A percentile compares a stretch with the other conserved stretches of the same genome.
These are phyloP conservation scores for Zygogramma bicolorata DNA, from an alignment of 2,888 invertebrate species.

Conservation along the genomic window DNA sequence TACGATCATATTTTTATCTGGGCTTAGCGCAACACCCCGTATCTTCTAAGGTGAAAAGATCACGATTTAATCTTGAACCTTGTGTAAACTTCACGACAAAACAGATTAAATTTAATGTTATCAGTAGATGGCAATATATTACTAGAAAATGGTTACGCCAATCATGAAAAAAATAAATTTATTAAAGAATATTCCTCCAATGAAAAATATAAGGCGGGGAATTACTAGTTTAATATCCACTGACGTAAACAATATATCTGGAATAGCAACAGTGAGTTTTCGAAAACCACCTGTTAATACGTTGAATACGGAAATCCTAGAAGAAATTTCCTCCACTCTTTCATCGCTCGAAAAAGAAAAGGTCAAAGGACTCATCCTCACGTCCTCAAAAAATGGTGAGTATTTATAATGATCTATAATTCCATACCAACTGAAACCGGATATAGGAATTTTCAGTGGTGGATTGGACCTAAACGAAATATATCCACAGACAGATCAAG, in stretches of 20 bases:
- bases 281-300: constrained; percentile 85
- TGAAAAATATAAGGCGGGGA: background rate
- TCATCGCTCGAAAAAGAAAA: constrained; percentile 76
- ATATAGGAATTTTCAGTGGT: constrained; percentile 76
- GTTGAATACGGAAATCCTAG: constrained; percentile 80
- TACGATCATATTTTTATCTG: background rate
- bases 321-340: constrained; percentile 74
- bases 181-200: background rate
- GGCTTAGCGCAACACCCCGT: background rate
- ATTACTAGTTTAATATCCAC: background rate
- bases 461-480: constrained; percentile 90
- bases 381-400: constrained; percentile 68
- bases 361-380: constrained; percentile 80
- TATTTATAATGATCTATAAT: background rate
- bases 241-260: constrained; percentile 72
- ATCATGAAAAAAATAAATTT: background rate
- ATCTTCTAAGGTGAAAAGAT: background rate
- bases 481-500: constrained; percentile 79
- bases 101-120: background rate
- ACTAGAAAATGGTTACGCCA: background rate
- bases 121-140: background rate
- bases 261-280: constrained; percentile 80
- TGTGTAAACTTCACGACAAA: background rate
- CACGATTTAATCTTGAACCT: background rate
- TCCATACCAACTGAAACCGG: background rate